Conservation (phyloP, 2,888 invertebrate species). For the Lochmaea capreae region DNA sequence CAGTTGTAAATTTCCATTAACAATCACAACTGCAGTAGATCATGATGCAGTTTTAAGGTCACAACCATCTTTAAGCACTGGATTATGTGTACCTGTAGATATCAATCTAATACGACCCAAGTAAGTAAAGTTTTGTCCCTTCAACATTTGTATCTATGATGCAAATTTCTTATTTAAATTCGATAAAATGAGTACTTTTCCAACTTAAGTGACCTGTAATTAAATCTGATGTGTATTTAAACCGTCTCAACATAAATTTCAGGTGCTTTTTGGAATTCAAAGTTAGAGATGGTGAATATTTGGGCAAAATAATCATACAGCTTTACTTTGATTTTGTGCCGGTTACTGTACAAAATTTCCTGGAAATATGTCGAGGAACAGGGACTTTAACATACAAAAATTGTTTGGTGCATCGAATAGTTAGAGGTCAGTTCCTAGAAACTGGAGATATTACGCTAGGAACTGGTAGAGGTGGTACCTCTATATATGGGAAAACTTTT, state of each 20-base stretch:
- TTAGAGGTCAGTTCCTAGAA: constrained; percentile 67
- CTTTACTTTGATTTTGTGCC: constrained; percentile 63
- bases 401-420: constrained; percentile 65
- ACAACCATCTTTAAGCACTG: constrained; percentile 57
- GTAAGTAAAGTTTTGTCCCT: not conserved
- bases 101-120: constrained; percentile 37
- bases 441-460: constrained; percentile 69
- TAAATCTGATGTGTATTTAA: too few species aligned
- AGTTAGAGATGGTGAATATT: constrained; percentile 56
- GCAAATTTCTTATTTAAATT: too few species aligned
- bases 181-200: too few species aligned
- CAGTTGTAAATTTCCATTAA: constrained; percentile 55
- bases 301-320: constrained; percentile 62
- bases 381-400: constrained; percentile 57
- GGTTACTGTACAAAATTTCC: constrained; percentile 63
- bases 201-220: not conserved
- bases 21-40: constrained; percentile 52
- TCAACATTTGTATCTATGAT: too few species aligned
- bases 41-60: constrained; percentile 53
- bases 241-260: constrained; percentile 28
- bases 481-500: constrained; percentile 67
- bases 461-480: constrained; percentile 67
- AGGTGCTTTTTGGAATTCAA: constrained; percentile 63
- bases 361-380: constrained; percentile 58
- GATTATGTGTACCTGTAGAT: constrained; percentile 44